These are phyloP conservation scores for Plutomurus gul DNA, from an alignment of 1,140 invertebrate species.

Conservation along the genomic window DNA sequence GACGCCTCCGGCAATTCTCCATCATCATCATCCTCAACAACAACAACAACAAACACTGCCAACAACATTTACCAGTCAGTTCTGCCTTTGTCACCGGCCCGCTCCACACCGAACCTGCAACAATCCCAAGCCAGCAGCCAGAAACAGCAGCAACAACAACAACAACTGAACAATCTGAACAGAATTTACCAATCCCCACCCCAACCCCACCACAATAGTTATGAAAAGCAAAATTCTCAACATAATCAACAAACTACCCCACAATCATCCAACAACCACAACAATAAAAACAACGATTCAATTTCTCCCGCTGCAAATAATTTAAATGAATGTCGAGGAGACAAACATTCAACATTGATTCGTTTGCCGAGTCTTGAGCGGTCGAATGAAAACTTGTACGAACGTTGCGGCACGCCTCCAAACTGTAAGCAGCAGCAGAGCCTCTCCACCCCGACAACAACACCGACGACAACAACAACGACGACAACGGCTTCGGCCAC, in stretches of 20 bases:
- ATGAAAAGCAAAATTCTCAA: too few species aligned
- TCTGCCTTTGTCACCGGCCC: constrained; percentile 54
- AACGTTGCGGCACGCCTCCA: constrained; percentile 13
- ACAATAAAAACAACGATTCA: neutral
- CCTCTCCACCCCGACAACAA: constrained; percentile 39
- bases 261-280: neutral
- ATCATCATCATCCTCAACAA: neutral
- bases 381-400: constrained; percentile 43
- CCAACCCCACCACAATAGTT: neutral
- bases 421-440: too few species aligned
- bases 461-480: constrained; percentile 42
- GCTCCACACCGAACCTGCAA: constrained; percentile 64
- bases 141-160: constrained; percentile 51
- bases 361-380: constrained; percentile 2
- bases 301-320: neutral
- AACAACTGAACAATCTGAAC: constrained; percentile 10
- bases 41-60: neutral
- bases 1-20: constrained; percentile 23
- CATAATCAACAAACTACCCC: too few species aligned
- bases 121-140: constrained; percentile 32
- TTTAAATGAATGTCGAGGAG: neutral
- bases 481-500: neutral
- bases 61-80: constrained; percentile 29
- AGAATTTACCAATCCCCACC: neutral
- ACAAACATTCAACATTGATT: constrained; percentile 24